Base-by-base conservation (phyloP, 2,113 vertebrate genomes). In the Neogobius melanostomus region DNA sequence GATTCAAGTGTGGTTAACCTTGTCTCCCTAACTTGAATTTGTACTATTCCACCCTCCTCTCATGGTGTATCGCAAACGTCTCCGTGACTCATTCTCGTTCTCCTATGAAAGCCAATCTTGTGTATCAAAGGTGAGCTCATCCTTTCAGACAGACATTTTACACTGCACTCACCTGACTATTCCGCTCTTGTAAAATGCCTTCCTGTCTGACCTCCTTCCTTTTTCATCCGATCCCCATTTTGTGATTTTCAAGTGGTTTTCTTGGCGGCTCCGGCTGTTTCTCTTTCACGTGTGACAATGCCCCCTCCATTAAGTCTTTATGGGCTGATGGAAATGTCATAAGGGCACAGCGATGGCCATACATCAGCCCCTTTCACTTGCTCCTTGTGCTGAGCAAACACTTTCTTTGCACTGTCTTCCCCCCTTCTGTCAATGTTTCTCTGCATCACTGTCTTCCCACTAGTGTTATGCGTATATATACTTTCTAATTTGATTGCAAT, bases 241-340 rank as follows among this genome's bases (percentile, higher is more conserved):
- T 82, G 69, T 16, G 1, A 15, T 72, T 65, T 76, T 70, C 45
- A 12, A 69, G 78, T 50, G 74, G 75, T 74, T 64, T 36, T 79
- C 66, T 76, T 69, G 71, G 69, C 76, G 68, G 69, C 69, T 51
- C 64, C 60, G 59, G 53, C 47, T 77, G 75, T 74, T 52, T 77
- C 76, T 59, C 69, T 78, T 71, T 59, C 71, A 68, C 17, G 49
- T 81, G 64, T 81, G 73, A 89, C 80, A 85, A 87, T 82, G 71
- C 67, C 67, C 84, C 76, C 72, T 86, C 79, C 84, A 83, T 86
- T 72, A 84, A 82, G 81, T 82, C 82, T 83, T 87, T 80, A 83
- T 69, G 67, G 76, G 69, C 64, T 84, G 82, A 87, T 86, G 82
- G 74, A 82, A 85, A 85, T 85, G 86, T 87, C 85, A 87, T 73